Evolutionary conservation across 2,113 vertebrate genomes (phyloP).

Genomic region (Cynopterus brachyotis): DNA sequence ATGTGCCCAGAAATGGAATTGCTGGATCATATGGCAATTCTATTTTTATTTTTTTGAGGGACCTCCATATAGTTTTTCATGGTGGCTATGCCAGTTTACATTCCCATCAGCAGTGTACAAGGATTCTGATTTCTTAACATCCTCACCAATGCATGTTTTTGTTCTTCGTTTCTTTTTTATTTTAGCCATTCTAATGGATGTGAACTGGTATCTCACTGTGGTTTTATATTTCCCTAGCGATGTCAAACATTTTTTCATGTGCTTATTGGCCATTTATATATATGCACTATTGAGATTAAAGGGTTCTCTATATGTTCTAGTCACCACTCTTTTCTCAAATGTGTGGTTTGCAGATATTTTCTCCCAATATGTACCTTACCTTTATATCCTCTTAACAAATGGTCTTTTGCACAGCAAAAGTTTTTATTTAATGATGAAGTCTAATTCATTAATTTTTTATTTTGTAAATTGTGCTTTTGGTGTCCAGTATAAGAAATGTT

Average conservation of each 20-base stretch:
- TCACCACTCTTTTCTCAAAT: background rate
- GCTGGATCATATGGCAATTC: background rate
- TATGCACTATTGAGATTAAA: background rate
- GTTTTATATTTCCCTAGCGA: background rate
- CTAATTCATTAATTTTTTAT: background rate
- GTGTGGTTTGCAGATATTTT: slow-evolving; percentile 1
- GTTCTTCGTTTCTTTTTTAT: background rate
- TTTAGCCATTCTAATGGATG: background rate
- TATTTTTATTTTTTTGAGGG: background rate
- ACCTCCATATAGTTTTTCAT: background rate
- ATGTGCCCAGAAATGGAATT: background rate
- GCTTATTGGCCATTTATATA: background rate
- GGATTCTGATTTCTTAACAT: background rate
- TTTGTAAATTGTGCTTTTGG: background rate
- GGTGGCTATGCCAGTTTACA: background rate
- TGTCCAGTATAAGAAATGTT: background rate
- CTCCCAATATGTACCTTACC: background rate
- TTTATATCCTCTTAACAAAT: background rate
- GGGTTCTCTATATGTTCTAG: background rate
- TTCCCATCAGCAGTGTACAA: background rate
- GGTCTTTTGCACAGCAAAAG: background rate
- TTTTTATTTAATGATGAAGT: background rate
- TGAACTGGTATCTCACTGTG: background rate
- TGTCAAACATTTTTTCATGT: background rate
- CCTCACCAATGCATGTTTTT: background rate